Conservation (phyloP, 2,888 invertebrate genomes). For the Galerucella calmariensis region DNA sequence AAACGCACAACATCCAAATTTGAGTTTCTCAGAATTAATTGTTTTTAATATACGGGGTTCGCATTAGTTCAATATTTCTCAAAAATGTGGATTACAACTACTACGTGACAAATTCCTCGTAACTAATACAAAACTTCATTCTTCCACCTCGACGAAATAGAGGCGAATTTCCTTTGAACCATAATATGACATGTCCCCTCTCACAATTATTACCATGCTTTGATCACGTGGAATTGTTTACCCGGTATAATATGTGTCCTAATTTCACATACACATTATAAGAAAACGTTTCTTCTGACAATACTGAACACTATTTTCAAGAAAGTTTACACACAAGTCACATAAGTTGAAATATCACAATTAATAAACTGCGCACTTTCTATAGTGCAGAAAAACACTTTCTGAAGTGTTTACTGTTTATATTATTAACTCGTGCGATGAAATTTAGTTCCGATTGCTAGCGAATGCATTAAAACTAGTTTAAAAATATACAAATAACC, state of each 20-base stretch:
- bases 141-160: constrained; percentile 54
- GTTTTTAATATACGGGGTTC: constrained; percentile 24
- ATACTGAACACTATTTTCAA: constrained; percentile 5
- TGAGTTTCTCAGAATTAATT: constrained; percentile 4
- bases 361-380: constrained; percentile 39
- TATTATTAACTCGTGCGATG: constrained; percentile 1
- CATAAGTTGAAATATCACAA: background rate
- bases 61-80: constrained; percentile 28
- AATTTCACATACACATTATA: constrained; percentile 15
- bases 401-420: constrained; percentile 15
- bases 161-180: constrained; percentile 55
- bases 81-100: constrained; percentile 24
- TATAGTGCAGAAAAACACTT: background rate
- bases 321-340: background rate
- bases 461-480: constrained; percentile 11
- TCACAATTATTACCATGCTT: constrained; percentile 56
- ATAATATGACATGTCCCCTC: constrained; percentile 43
- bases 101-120: constrained; percentile 57
- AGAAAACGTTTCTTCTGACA: constrained; percentile 8
- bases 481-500: constrained; percentile 22
- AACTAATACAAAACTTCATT: constrained; percentile 44
- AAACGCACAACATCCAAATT: background rate
- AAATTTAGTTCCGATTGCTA: constrained; percentile 11
- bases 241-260: constrained; percentile 42
- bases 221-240: constrained; percentile 64